Conservation (phyloP, 1,140 invertebrate species). For the Meloidogyne floridensis region DNA sequence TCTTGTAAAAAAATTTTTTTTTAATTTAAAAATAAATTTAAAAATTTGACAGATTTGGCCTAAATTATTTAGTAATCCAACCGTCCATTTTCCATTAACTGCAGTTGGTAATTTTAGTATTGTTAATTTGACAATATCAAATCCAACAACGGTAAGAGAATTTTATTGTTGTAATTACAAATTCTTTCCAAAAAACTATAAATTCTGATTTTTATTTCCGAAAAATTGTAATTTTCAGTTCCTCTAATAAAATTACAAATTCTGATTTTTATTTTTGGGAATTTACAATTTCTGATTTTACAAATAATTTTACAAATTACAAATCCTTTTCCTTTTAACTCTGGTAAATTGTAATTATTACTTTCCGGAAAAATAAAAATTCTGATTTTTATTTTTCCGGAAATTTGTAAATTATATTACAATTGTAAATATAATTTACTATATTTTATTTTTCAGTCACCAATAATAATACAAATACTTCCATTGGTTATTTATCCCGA, state of each 20-base stretch:
- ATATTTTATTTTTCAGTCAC: background rate
- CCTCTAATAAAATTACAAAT: background rate
- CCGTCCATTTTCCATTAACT: conserved; percentile 77
- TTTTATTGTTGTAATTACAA: background rate
- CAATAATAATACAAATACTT: conserved; percentile 70
- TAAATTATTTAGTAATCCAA: conserved; percentile 68
- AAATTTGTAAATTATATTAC: too few relatives aligned
- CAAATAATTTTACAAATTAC: too few relatives aligned
- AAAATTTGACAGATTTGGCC: conserved; percentile 72
- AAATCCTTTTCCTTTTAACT: too few relatives aligned
- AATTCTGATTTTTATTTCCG: background rate
- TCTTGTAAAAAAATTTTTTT: conserved; percentile 14
- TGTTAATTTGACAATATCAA: conserved; percentile 70
- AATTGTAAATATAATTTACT: too few relatives aligned
- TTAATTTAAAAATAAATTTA: background rate
- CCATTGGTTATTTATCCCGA: conserved; percentile 70
- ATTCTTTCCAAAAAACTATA: background rate
- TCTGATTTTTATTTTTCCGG: too few relatives aligned
- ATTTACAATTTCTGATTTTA: background rate
- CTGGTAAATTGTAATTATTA: too few relatives aligned
- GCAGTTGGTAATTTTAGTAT: conserved; percentile 72
- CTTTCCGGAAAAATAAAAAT: too few relatives aligned
- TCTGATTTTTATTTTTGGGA: background rate
- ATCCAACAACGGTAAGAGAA: conserved; percentile 67
- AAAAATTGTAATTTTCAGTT: background rate